Evolutionary conservation across 2,797 vertebrate genomes (phyloP).

Genomic region (Rhinoraja longicauda): DNA sequence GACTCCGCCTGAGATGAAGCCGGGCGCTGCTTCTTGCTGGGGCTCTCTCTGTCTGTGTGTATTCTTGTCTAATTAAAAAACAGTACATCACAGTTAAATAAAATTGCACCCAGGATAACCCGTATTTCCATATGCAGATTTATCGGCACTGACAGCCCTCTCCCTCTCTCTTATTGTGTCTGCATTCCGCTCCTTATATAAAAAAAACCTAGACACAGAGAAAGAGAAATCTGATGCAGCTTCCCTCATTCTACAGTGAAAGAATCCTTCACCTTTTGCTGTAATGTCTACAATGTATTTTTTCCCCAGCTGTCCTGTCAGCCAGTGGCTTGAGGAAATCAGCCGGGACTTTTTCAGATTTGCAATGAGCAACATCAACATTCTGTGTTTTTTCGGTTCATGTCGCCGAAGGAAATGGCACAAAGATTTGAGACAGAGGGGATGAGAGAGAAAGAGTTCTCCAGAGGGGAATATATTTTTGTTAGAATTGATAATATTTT

Average conservation of each 20-base stretch:
- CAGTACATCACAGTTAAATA: constrained; percentile 71
- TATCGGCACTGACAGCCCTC: constrained; percentile 78
- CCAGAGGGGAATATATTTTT: constrained; percentile 38
- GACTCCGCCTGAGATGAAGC: not conserved
- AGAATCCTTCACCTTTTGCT: not conserved
- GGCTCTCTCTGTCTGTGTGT: constrained; percentile 47
- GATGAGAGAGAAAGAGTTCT: constrained; percentile 34
- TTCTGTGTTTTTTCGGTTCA: constrained; percentile 30
- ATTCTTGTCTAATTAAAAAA: constrained; percentile 65
- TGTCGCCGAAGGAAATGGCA: constrained; percentile 38
- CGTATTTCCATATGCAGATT: constrained; percentile 98
- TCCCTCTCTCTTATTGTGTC: constrained; percentile 53
- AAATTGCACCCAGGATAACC: constrained; percentile 77
- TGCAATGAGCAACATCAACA: constrained; percentile 28
- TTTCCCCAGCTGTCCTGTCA: not conserved
- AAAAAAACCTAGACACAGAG: not conserved
- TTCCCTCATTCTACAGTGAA: not conserved
- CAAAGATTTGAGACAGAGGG: constrained; percentile 34
- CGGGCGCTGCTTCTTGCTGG: not conserved
- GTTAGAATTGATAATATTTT: constrained; percentile 38
- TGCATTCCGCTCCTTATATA: constrained; percentile 51
- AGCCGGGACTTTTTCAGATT: constrained; percentile 36
- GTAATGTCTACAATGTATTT: not conserved
- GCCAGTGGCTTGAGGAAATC: constrained; percentile 33
- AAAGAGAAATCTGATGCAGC: constrained; percentile 35